Percentiles rank a stretch among this genome's conserved stretches.
Evolutionary conservation across 2,797 vertebrate genomes (phyloP).

Genomic region (Carcharodon carcharias): DNA sequence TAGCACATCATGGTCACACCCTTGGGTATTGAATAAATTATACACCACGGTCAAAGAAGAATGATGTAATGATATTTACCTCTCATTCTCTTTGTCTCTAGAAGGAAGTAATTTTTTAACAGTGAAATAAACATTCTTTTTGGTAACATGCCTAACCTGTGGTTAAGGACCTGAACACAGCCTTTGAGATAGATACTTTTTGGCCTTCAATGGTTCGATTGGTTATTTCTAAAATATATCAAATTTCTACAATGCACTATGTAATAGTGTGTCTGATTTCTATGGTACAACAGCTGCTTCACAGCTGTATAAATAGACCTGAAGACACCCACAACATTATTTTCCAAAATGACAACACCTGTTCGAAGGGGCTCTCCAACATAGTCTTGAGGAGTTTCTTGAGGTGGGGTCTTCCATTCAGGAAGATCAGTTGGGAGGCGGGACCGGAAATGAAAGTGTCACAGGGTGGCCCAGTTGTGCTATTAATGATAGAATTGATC

Average conservation of each 20-base stretch:
- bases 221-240: neutral
- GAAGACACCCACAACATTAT: neutral
- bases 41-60: neutral
- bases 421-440: too few relatives aligned
- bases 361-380: neutral
- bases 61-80: neutral
- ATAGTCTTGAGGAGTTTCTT: neutral
- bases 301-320: neutral
- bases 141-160: neutral
- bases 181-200: neutral
- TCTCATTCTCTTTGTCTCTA: neutral
- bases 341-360: neutral
- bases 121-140: neutral
- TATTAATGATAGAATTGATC: too few relatives aligned
- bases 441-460: too few relatives aligned
- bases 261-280: neutral
- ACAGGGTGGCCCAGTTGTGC: too few relatives aligned
- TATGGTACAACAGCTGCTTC: neutral
- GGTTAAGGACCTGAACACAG: neutral
- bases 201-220: neutral
- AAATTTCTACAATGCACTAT: neutral
- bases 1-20: neutral
- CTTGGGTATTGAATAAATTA: neutral
- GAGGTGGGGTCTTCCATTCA: neutral
- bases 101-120: neutral